These are phyloP conservation scores for Nesometra sesokonis DNA, from an alignment of 35 echinoderm and acorn worm species.

Conservation along the genomic window DNA sequence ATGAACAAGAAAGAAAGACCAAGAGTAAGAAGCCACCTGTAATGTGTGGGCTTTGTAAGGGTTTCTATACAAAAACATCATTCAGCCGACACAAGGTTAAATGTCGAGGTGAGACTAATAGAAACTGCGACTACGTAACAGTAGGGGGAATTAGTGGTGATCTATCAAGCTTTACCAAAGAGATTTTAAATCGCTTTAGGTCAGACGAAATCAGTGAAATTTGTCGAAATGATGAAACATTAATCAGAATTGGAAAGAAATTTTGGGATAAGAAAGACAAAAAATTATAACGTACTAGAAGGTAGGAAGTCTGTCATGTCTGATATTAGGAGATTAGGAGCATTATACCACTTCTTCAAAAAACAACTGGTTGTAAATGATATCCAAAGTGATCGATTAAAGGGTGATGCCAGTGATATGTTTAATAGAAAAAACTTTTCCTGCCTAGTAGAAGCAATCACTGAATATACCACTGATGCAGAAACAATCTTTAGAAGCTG, in stretches of 20 bases:
- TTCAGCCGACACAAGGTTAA: constrained; percentile 23
- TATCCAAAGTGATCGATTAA: not conserved
- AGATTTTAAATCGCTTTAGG: not conserved
- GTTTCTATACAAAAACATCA: constrained; percentile 18
- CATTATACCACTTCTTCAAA: not conserved
- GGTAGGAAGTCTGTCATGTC: constrained; percentile 30
- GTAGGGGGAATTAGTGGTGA: constrained; percentile 7
- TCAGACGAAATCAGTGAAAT: not conserved
- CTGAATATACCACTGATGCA: not conserved
- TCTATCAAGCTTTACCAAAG: not conserved
- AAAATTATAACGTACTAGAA: constrained; percentile 16
- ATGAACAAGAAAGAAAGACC: constrained; percentile 15
- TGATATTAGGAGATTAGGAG: not conserved
- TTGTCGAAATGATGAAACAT: constrained; percentile 27
- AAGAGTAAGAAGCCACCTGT: constrained; percentile 8
- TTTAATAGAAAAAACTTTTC: not conserved
- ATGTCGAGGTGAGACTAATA: constrained; percentile 17
- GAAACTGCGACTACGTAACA: not conserved
- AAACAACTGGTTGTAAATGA: constrained; percentile 20
- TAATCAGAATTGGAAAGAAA: constrained; percentile 35
- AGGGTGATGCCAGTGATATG: not conserved
- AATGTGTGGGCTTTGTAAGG: constrained; percentile 20
- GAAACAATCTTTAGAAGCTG: constrained; percentile 6
- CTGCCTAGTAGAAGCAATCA: not conserved
- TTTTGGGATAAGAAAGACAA: constrained; percentile 26